Conservation (phyloP, 1,140 invertebrate genomes). For the Mylabris phalerata region DNA sequence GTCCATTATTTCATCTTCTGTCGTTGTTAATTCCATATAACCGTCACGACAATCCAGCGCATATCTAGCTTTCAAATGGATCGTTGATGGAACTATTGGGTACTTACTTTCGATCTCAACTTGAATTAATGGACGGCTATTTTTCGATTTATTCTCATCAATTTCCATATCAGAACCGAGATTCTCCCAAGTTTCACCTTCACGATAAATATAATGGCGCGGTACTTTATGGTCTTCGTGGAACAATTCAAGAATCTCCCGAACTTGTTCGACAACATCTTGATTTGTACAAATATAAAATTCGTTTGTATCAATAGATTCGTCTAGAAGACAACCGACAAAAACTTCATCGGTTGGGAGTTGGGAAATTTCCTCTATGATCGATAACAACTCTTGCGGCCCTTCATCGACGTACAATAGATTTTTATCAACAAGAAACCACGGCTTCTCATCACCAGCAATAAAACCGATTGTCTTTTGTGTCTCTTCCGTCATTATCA, state of each 20-base stretch:
- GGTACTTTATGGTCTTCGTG: conserved; percentile 56
- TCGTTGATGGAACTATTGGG: conserved; percentile 47
- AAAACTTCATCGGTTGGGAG: conserved; percentile 53
- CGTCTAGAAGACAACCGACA: conserved; percentile 59
- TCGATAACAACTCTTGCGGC: conserved; percentile 47
- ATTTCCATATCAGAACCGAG: conserved; percentile 48
- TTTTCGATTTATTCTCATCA: conserved; percentile 47
- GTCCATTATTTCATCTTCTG: conserved; percentile 47
- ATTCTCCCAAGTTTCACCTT: conserved; percentile 51
- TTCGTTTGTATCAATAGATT: conserved; percentile 49
- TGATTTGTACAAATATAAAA: conserved; percentile 63
- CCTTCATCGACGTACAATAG: conserved; percentile 53
- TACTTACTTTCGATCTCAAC: conserved; percentile 57
- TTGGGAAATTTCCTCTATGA: conserved; percentile 46
- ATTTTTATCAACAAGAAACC: conserved; percentile 57
- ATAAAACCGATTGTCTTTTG: conserved; percentile 47
- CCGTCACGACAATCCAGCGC: conserved; percentile 55
- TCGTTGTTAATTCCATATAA: conserved; percentile 55
- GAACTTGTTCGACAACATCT: conserved; percentile 43
- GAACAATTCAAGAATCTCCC: conserved; percentile 48
- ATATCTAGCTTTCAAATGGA: conserved; percentile 45
- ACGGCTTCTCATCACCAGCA: conserved; percentile 57
- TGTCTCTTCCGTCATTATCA: conserved; percentile 39
- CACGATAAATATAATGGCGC: conserved; percentile 54
- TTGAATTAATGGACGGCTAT: conserved; percentile 50